Percentiles rank a stretch among this genome's conserved stretches.
These are phyloP conservation scores for Eilema sororculum DNA, from an alignment of 2,888 invertebrate species.

Conservation along the genomic window DNA sequence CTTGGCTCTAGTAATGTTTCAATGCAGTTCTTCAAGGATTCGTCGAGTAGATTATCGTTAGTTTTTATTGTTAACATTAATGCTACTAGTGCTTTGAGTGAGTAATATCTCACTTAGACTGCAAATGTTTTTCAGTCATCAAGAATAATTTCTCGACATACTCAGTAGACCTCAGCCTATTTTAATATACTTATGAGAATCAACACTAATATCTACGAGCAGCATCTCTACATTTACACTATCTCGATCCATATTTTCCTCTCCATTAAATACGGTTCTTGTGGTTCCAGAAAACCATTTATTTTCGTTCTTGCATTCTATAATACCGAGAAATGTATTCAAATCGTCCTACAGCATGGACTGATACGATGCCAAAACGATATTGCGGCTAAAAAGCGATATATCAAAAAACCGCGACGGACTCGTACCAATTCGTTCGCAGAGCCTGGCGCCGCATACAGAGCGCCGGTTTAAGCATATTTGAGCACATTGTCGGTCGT, in stretches of 20 bases:
- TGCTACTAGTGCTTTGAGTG: background rate
- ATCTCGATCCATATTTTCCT: background rate
- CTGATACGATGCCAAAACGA: slow-evolving; percentile 52
- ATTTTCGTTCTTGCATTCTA: background rate
- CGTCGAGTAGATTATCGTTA: background rate
- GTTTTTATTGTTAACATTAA: background rate
- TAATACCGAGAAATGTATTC: slow-evolving; percentile 24
- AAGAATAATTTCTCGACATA: too few species aligned
- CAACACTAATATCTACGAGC: too few species aligned
- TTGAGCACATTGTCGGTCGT: slow-evolving; percentile 21
- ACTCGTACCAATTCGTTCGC: slow-evolving; percentile 5
- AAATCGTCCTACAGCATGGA: slow-evolving; percentile 33
- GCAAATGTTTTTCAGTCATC: too few species aligned
- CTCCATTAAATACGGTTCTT: background rate
- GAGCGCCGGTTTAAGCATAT: slow-evolving; percentile 45
- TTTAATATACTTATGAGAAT: too few species aligned
- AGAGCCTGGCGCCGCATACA: slow-evolving; percentile 38
- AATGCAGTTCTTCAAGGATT: background rate
- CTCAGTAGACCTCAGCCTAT: too few species aligned
- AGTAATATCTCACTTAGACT: background rate
- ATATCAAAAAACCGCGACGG: slow-evolving; percentile 43
- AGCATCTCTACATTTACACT: too few species aligned
- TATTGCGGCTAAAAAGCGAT: slow-evolving; percentile 45
- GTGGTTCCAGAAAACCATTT: background rate
- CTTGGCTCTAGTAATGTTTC: background rate